A percentile compares a stretch with the other conserved stretches of the same genome.
phyloP scores from a whole-genome alignment of 2,888 invertebrate species.

The Brachyptera putata region DNA sequence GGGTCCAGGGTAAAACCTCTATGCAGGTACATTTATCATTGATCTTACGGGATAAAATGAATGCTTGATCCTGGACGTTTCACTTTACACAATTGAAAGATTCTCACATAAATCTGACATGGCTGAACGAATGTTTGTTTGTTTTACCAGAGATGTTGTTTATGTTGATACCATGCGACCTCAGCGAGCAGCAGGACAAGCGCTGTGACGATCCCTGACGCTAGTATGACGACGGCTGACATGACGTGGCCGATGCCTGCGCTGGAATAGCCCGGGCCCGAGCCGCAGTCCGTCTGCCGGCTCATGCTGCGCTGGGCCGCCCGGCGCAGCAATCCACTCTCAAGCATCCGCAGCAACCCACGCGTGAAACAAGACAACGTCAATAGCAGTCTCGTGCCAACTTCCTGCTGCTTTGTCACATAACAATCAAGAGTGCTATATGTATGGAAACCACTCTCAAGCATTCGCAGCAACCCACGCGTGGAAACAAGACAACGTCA shows the following conservation, averaged over 20 bases:
- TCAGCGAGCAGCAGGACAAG: constrained; percentile 20
- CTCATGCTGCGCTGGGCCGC: constrained; percentile 9
- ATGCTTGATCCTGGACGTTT: too few species aligned
- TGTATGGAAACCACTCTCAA: too few species aligned
- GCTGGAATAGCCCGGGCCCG: constrained; percentile 39
- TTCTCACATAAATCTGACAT: too few species aligned
- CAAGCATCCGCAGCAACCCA: constrained; percentile 29
- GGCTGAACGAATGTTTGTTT: too few species aligned
- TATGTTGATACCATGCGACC: constrained; percentile 24
- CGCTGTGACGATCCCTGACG: constrained; percentile 10
- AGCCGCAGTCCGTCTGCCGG: constrained; percentile 15
- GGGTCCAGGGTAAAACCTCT: too few species aligned
- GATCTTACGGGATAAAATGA: too few species aligned
- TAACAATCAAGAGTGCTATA: too few species aligned
- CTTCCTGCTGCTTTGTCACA: too few species aligned
- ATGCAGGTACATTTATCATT: too few species aligned
- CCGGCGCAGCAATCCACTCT: constrained; percentile 24
- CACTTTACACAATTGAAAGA: too few species aligned
- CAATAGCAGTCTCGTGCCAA: too few species aligned
- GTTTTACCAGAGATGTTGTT: too few species aligned
- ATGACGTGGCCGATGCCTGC: constrained; percentile 40
- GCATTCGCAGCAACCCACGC: constrained; percentile 30
- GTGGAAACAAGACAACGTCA: not conserved
- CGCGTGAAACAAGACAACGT: not conserved
- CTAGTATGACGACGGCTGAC: constrained; percentile 39